These are phyloP conservation scores for Drosophila histrio DNA, from an alignment of 2,888 invertebrate genomes.

Conservation along the genomic window DNA sequence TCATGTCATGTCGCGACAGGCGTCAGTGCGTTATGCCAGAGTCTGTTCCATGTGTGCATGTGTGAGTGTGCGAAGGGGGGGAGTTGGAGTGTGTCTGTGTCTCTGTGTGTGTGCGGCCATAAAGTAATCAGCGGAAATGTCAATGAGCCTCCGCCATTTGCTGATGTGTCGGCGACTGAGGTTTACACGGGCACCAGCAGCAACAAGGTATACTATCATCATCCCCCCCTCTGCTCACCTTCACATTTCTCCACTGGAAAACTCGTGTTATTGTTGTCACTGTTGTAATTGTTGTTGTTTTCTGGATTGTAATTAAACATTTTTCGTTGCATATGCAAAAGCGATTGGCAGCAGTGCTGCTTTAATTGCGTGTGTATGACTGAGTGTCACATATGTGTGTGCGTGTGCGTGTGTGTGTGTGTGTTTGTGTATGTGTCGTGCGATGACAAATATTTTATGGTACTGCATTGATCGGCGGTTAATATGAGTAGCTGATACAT, in stretches of 20 bases:
- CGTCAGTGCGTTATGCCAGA: conserved; percentile 54
- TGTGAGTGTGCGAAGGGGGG: conserved; percentile 13
- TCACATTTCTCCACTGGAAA: neutral
- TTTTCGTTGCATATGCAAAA: conserved; percentile 63
- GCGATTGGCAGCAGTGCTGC: conserved; percentile 52
- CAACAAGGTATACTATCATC: conserved; percentile 39
- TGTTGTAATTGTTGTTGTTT: conserved; percentile 49
- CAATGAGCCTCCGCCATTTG: conserved; percentile 78
- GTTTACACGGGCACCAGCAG: conserved; percentile 63
- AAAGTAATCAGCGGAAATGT: conserved; percentile 81
- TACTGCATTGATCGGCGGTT: conserved; percentile 56
- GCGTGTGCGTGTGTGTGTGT: conserved; percentile 13
- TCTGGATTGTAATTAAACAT: conserved; percentile 74
- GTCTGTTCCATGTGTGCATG: conserved; percentile 20
- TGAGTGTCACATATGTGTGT: neutral
- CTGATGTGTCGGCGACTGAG: conserved; percentile 76
- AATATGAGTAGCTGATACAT: conserved; percentile 43
- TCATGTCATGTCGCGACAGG: conserved; percentile 72
- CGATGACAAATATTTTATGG: conserved; percentile 58
- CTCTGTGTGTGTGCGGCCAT: conserved; percentile 54
- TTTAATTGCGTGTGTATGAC: conserved; percentile 57
- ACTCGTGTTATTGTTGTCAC: conserved; percentile 32
- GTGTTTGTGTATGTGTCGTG: conserved; percentile 16
- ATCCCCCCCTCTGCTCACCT: neutral
- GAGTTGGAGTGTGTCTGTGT: conserved; percentile 17